phyloP scores from a whole-genome alignment of 1,140 invertebrate genomes.

The Tetramorium alpestre region DNA sequence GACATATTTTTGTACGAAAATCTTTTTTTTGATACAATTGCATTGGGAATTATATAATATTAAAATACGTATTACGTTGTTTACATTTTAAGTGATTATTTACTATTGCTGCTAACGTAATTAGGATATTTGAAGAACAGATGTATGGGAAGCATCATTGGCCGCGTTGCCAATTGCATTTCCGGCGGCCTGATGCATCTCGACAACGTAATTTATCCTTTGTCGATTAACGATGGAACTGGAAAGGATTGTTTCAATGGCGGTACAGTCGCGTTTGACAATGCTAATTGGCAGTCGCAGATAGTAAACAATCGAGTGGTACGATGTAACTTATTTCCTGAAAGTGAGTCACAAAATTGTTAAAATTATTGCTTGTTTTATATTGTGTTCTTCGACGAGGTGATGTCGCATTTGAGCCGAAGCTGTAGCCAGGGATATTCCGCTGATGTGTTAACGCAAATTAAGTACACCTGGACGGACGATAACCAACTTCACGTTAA shows the following conservation, averaged over 20 bases:
- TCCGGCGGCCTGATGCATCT: slow-evolving; percentile 79
- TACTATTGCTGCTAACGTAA: slow-evolving; percentile 54
- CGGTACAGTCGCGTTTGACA: slow-evolving; percentile 88
- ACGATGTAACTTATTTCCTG: slow-evolving; percentile 29
- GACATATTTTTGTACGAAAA: background rate
- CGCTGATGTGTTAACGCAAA: slow-evolving; percentile 85
- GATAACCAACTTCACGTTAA: slow-evolving; percentile 88
- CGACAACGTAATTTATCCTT: slow-evolving; percentile 11
- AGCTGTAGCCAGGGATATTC: slow-evolving; percentile 88
- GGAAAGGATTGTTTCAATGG: slow-evolving; percentile 86
- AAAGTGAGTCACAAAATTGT: background rate
- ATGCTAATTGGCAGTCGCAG: slow-evolving; percentile 86
- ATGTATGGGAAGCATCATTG: slow-evolving; percentile 89
- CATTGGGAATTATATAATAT: background rate
- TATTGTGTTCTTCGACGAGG: slow-evolving; percentile 58
- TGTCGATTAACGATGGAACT: slow-evolving; percentile 26
- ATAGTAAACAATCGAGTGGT: slow-evolving; percentile 78
- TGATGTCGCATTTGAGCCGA: slow-evolving; percentile 85
- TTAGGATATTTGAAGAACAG: slow-evolving; percentile 85
- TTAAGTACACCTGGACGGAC: slow-evolving; percentile 87
- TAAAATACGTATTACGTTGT: background rate
- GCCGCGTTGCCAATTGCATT: slow-evolving; percentile 88
- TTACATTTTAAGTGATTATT: background rate
- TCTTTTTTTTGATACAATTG: background rate
- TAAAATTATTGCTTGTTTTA: slow-evolving; percentile 4